Percentiles rank a stretch among this genome's conserved stretches.
Evolutionary conservation across 2,888 invertebrate genomes (phyloP).

Genomic region (Hyppa rectilinea): DNA sequence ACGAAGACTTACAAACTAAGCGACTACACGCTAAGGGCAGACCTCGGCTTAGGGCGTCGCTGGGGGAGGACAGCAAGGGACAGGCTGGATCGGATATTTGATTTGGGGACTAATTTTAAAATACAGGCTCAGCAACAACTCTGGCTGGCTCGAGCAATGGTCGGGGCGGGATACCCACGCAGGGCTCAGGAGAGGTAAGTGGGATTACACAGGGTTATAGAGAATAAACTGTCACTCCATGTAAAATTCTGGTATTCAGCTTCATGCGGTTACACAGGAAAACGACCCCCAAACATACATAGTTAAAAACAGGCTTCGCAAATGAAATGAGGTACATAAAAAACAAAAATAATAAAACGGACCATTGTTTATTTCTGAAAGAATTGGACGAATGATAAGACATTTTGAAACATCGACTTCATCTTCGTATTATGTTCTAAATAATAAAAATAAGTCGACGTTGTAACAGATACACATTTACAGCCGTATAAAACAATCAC

Average conservation of each 20-base stretch:
- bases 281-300: neutral
- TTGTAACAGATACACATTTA: slow-evolving; percentile 48
- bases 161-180: no score
- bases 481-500: slow-evolving; percentile 44
- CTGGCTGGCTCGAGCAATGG: no score
- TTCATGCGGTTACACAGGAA: neutral
- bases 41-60: no score
- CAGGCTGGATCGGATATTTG: no score
- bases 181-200: no score
- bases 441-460: slow-evolving; percentile 58
- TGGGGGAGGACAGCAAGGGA: no score
- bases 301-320: neutral
- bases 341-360: slow-evolving; percentile 22
- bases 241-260: neutral
- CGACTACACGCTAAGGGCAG: no score
- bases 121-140: no score
- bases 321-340: neutral
- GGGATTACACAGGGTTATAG: no score
- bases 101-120: no score
- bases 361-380: slow-evolving; percentile 57
- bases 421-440: slow-evolving; percentile 45
- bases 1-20: no score
- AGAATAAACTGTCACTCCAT: neutral
- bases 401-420: slow-evolving; percentile 40
- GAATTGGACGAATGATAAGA: slow-evolving; percentile 30